A percentile compares a stretch with the other conserved stretches of the same genome.
Evolutionary conservation across 2,888 invertebrate species (phyloP).

Genomic region (Entomobrya multifasciata): DNA sequence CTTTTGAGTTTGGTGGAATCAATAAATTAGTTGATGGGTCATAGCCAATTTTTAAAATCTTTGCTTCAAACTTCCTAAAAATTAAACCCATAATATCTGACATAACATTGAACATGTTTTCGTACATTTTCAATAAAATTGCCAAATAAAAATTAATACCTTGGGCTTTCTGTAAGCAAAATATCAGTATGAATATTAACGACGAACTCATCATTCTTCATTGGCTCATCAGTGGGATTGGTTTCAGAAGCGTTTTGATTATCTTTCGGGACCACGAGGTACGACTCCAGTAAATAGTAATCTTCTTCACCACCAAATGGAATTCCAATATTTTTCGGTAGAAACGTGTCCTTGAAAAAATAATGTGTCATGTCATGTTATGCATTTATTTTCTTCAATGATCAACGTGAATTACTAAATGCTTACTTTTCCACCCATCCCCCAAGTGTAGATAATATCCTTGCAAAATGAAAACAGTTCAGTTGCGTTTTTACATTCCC

Average conservation of each 20-base stretch:
- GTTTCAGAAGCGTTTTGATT: constrained; percentile 5
- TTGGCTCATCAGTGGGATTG: neutral
- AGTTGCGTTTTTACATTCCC: constrained; percentile 55
- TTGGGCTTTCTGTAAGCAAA: constrained; percentile 52
- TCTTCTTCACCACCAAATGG: constrained; percentile 55
- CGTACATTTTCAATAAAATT: too few relatives aligned
- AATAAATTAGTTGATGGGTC: constrained; percentile 15
- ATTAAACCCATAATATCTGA: too few relatives aligned
- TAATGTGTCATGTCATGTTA: neutral
- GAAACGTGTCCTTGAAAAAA: constrained; percentile 43
- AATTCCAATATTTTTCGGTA: constrained; percentile 60
- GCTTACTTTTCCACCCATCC: constrained; percentile 52
- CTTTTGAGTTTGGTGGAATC: constrained; percentile 38
- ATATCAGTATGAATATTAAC: constrained; percentile 47
- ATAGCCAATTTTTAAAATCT: constrained; percentile 57
- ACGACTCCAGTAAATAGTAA: constrained; percentile 55
- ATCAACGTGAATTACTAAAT: neutral
- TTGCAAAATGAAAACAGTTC: constrained; percentile 55
- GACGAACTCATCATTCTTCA: constrained; percentile 3
- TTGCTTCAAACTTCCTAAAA: constrained; percentile 64
- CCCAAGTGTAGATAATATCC: constrained; percentile 61
- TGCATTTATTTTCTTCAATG: neutral
- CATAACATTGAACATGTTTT: too few relatives aligned
- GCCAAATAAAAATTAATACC: constrained; percentile 49
- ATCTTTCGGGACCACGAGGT: neutral